Conservation (phyloP, 2,797 vertebrate genomes). For the Amphiprion clarkii region DNA sequence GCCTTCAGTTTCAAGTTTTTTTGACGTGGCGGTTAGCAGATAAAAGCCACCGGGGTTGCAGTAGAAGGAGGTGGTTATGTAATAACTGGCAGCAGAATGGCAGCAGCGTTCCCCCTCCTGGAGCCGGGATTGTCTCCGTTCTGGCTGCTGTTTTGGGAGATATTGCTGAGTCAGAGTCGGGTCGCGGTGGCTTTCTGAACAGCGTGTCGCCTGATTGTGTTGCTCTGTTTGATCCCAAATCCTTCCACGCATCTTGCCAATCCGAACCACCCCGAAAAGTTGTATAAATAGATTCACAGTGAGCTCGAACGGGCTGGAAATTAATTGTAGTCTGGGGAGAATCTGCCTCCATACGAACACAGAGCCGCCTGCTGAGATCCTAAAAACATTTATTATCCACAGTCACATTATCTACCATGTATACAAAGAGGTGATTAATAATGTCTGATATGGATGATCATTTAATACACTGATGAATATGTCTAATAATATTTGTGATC, state of each 20-base stretch:
- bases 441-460: neutral
- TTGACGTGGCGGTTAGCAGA: conserved; percentile 46
- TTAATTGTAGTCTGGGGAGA: conserved; percentile 68
- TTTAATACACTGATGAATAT: neutral
- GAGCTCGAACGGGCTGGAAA: conserved; percentile 63
- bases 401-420: conserved; percentile 31
- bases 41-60: conserved; percentile 43
- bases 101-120: conserved; percentile 36
- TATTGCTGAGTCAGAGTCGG: conserved; percentile 63
- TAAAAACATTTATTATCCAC: conserved; percentile 60
- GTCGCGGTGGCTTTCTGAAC: conserved; percentile 49
- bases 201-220: conserved; percentile 49
- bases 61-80: conserved; percentile 38
- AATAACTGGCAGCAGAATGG: conserved; percentile 35
- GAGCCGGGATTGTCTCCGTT: conserved; percentile 39
- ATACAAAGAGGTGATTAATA: neutral
- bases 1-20: conserved; percentile 49
- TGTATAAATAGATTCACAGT: conserved; percentile 73
- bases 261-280: conserved; percentile 50
- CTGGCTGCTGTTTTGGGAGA: conserved; percentile 37
- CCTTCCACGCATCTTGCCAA: conserved; percentile 25
- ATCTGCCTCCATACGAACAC: conserved; percentile 48
- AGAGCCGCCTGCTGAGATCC: conserved; percentile 50
- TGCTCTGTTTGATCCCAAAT: conserved; percentile 37
- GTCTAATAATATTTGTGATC: conserved; percentile 16